Base-by-base conservation (phyloP, 2,888 invertebrate genomes). In the Diaprepes abbreviatus region DNA sequence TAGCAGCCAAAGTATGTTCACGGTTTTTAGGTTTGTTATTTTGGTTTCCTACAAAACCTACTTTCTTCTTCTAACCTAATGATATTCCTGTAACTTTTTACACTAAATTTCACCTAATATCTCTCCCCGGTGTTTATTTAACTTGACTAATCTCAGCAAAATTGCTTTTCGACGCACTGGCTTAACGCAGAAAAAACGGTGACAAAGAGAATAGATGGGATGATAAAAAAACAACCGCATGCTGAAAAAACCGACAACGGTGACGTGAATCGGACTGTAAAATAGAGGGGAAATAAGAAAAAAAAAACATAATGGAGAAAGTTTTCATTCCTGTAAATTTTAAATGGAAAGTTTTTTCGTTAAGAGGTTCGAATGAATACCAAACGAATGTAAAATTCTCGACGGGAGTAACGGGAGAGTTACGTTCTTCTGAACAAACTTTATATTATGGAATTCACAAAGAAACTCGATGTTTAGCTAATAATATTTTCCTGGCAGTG, bases 271-370 rank as follows among this genome's bases (percentile, higher is more conserved):
- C 48, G 12, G 28, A 28, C 28, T 50, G 48, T 50, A 16, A 50
- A 28, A 48, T 43, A 17, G 43, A 43, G n/a, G n/a, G 43, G 43
- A 43, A 48, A 48, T 28, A 50, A 21, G 24, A 21, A 50, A 16
- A n/a, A n/a, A n/a, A n/a, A n/a, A n/a, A n/a, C n/a, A 16, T 50
- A 50, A 50, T 50, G 48, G 48, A 50, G 48, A 50, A 50, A 50
- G 48, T 50, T 50, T 50, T 7, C 28, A 28, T 50, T 28, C 28
- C 24, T 28, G 28, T 9, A 50, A 50, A 50, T 28, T 28, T 50
- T 50, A 50, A 50, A 7, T 28, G 48, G 9, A 50, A 24, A 50
- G 12, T 14, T 50, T 50, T 50, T 50, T 50, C 6, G n/a, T 2
- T 10, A 43, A 21, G 12, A 48, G 48, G 48, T 28, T 48, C 28